Conservation (phyloP, 1,140 invertebrate species). For the Hypsibius dujardini region DNA sequence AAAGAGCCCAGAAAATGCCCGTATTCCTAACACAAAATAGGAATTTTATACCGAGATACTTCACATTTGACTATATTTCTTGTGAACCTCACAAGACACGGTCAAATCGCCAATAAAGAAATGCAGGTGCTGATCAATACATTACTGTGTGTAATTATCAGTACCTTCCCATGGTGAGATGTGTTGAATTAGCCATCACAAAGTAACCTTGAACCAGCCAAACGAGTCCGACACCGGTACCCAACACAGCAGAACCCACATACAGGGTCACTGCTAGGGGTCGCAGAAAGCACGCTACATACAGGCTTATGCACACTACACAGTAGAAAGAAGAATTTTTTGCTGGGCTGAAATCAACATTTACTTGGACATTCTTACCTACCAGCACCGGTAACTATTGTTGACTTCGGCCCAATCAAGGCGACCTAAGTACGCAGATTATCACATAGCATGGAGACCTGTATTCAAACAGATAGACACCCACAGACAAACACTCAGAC, state of each 20-base stretch:
- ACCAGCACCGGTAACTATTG: conserved; percentile 59
- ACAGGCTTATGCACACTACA: conserved; percentile 5
- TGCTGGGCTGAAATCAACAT: not conserved
- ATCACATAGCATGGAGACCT: too few species aligned
- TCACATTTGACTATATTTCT: not conserved
- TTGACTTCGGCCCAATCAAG: conserved; percentile 55
- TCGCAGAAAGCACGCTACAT: not conserved
- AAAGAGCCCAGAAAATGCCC: conserved; percentile 83
- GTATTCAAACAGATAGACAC: too few species aligned
- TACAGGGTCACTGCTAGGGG: not conserved
- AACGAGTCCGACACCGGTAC: conserved; percentile 24
- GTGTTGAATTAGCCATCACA: conserved; percentile 68
- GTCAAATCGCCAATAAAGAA: too few species aligned
- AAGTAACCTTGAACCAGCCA: conserved; percentile 73
- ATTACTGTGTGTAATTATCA: not conserved
- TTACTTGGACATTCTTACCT: not conserved
- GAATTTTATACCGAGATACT: conserved; percentile 30
- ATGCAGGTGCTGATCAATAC: not conserved
- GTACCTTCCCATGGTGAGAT: conserved; percentile 47
- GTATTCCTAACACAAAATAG: conserved; percentile 47
- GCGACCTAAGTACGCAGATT: conserved; percentile 35
- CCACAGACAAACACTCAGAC: too few species aligned
- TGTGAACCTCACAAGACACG: not conserved
- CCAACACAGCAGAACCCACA: not conserved
- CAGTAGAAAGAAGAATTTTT: not conserved